Conservation (phyloP, 2,888 invertebrate species). For the Tigriopus californicus region DNA sequence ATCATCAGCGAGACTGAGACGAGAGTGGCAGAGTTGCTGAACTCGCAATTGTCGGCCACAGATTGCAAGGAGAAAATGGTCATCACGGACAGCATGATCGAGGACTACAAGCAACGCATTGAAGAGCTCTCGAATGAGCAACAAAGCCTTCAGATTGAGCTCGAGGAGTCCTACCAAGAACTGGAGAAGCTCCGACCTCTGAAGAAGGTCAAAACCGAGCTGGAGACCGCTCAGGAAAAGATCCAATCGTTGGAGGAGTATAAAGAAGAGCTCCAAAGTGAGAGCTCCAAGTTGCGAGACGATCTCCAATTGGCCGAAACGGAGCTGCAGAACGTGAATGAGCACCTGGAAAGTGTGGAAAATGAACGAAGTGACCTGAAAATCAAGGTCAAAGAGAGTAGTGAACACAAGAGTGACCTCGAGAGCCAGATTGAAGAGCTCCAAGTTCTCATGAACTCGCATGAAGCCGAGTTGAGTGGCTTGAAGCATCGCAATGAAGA, state of each 20-base stretch:
- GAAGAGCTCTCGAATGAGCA: too few relatives aligned
- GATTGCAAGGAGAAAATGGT: too few relatives aligned
- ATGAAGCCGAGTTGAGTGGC: too few relatives aligned
- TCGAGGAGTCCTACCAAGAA: too few relatives aligned
- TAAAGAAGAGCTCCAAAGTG: slow-evolving; percentile 26
- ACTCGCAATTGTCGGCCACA: too few relatives aligned
- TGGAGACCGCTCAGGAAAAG: slow-evolving; percentile 16
- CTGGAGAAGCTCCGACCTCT: too few relatives aligned
- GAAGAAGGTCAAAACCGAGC: neutral
- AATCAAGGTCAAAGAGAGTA: slow-evolving; percentile 16
- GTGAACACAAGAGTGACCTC: slow-evolving; percentile 17
- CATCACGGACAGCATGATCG: too few relatives aligned
- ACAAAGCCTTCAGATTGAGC: too few relatives aligned
- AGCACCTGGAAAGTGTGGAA: slow-evolving; percentile 14
- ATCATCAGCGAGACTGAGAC: too few relatives aligned
- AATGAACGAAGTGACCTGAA: neutral
- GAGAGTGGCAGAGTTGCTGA: too few relatives aligned
- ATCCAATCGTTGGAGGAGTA: slow-evolving; percentile 29
- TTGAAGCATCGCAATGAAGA: slow-evolving; percentile 12
- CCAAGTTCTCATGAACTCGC: slow-evolving; percentile 11
- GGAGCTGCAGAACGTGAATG: slow-evolving; percentile 21
- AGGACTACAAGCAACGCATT: too few relatives aligned
- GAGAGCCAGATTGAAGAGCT: slow-evolving; percentile 18
- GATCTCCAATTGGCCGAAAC: slow-evolving; percentile 24
- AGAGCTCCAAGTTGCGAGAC: slow-evolving; percentile 25